Evolutionary conservation across 2,113 vertebrate genomes (phyloP), one percentile per base, ranked within the genome.

Genomic region (Datnioides undecimradiatus): DNA sequence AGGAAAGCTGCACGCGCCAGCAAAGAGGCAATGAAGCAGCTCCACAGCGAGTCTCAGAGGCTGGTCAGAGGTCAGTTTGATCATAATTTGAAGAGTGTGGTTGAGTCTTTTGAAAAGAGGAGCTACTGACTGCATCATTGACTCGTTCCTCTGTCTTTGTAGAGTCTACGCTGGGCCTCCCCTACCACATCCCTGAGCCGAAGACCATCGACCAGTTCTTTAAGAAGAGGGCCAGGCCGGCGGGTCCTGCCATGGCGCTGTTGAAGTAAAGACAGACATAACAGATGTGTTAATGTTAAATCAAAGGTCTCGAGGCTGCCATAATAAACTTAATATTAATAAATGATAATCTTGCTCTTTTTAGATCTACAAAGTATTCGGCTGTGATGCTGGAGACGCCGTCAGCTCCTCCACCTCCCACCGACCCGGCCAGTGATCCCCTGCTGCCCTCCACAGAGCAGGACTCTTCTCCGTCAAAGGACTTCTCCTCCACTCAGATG

Each of bases 11-110:
- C 98, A 3, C 96, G 93, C 3, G 94, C 96, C 76, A 97, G 97
- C 91, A 98, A 96, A 87, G 97, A 98, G 83, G 97, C 97, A 1
- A 95, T 98, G 88, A 98, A 96, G 89, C 96, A 96, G 12, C 93
- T 99, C 3, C 98, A 99, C 51, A 99, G 98, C 88, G 98, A 99
- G 79, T 97, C 92, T 68, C 98, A 99, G 87, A 93, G 97, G 64
- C 95, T 99, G 66, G 63, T 99, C 79, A 93, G 98, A 97, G 98
- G 98, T 99, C 94, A 93, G 93, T 66, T 45, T 21, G 8, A 49
- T 68, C 5, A 29, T 6, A 13, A 7, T 46, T 46, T 55, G 2
- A 70, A 60, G 31, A 60, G 34, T 38, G 12, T 33, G 6, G 8
- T 52, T 62, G 6, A 9, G 6, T 31, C 25, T 41, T 33, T 11